Base-by-base conservation (phyloP, 2,797 vertebrate genomes). In the Emys orbicularis region DNA sequence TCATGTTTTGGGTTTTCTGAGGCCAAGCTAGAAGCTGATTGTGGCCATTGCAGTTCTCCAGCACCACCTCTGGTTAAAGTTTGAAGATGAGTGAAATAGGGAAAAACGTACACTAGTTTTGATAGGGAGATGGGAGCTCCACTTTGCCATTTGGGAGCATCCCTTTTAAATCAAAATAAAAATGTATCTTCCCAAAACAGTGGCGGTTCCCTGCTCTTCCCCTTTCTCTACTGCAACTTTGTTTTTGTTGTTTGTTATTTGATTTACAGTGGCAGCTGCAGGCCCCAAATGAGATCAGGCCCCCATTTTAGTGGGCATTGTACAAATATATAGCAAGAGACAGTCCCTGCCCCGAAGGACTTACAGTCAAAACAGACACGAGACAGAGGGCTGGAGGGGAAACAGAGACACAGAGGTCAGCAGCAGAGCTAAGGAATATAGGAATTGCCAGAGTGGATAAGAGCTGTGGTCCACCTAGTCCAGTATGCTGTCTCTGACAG, bases 331-430 rank as follows among this genome's bases (percentile, higher is more conserved):
- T 4, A 59, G 18, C 9, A 29, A 72, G 53, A 74, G 80, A 4
- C 12, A 59, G 57, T 29, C 19, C 47, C 37, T 91, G 72, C 57
- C 53, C 87, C 0, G 0, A 79, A 79, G 74, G 41, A 54, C 29
- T 68, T n/a, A 37, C 56, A 0, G 0, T 92, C 61, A 52, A 23
- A 2, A 0, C n/a, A 59, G 44, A 0, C 15, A 2, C 72, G 37
- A 31, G 91, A 77, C 12, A 5, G 57, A 74, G 85, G 53, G 37
- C 85, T 15, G 53, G n/a, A 53, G 77, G 88, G 57, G 16, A 88
- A 25, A 12, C 49, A 11, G 1, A 4, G 6, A 2, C 1, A 29
- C 44, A 21, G 10, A 85, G 29, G 13, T 59, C 59, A 61, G 13
- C 3, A 3, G 13, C 59, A 34, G 29, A 61, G 59, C 27, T 61